Evolutionary conservation across 2,113 vertebrate genomes (phyloP), one percentile per base, ranked within the genome.

Genomic region (Misgurnus anguillicaudatus): DNA sequence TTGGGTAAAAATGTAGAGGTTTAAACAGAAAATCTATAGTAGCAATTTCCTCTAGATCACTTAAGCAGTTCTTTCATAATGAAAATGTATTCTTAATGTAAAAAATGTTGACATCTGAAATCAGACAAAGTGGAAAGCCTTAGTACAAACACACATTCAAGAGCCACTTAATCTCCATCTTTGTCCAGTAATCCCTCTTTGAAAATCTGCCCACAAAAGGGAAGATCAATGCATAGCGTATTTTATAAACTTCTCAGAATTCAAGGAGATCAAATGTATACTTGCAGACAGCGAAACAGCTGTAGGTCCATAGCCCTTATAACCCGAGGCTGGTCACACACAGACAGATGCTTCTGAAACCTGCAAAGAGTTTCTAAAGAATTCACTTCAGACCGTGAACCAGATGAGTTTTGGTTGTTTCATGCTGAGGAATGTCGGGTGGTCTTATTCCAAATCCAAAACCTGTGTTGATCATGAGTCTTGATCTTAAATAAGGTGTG

Each of bases 351-450:
- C 6, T 75, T 76, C 61, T 2, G 16, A 76, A 73, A 85, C 84
- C 74, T 83, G 71, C 78, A 75, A 60, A 19, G 3, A 64, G 84
- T 87, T 85, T 60, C 60, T 53, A 73, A 78, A 36, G 79, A 85
- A 63, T 58, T 82, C 71, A 75, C 72, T 36, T 82, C 77, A 83
- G 86, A 81, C 48, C 75, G 38, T 74, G 31, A 6, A 80, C 85
- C 60, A 86, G 85, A 89, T 75, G 82, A 77, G 86, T 88, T 79
- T 80, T 9, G 61, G 4, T 4, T 82, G 81, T 81, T 87, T 84
- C 78, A 48, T 2, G 69, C 13, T 42, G 66, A 81, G 83, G 86
- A 89, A 90, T 89, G 83, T 85, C 61, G 48, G 69, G 17, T 31
- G 5, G 41, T 74, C 36, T 53, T 69, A 77, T 75, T 85, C 77